These are phyloP conservation scores for Ferdinandea cuprea DNA, from an alignment of 2,888 invertebrate genomes.

Conservation along the genomic window DNA sequence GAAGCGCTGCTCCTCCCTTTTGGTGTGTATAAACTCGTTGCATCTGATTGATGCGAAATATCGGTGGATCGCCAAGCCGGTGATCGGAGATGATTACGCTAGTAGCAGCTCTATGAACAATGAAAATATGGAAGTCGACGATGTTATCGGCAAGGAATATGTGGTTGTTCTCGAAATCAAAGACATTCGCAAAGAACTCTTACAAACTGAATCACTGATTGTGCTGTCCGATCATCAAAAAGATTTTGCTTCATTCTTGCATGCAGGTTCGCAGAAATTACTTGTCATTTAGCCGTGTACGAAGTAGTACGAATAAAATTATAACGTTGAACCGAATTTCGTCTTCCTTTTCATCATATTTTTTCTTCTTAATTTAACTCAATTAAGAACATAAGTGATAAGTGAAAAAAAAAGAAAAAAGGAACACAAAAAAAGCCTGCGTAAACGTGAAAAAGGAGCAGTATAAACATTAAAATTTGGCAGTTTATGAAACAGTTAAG, in stretches of 20 bases:
- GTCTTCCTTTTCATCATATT: too few relatives aligned
- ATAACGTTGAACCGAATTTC: too few relatives aligned
- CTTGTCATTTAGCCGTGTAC: too few relatives aligned
- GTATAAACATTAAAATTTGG: too few relatives aligned
- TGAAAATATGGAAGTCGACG: constrained; percentile 55
- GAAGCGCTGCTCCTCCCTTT: constrained; percentile 90
- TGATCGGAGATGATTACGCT: constrained; percentile 81
- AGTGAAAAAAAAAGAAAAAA: too few relatives aligned
- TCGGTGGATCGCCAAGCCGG: constrained; percentile 92
- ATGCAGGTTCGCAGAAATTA: constrained; percentile 86
- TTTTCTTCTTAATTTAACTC: too few relatives aligned
- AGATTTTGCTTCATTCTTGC: constrained; percentile 83
- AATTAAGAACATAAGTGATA: too few relatives aligned
- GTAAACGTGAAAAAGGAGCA: too few relatives aligned
- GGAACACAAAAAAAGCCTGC: too few relatives aligned
- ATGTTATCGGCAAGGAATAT: constrained; percentile 80
- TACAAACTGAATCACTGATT: constrained; percentile 86
- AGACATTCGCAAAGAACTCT: constrained; percentile 88
- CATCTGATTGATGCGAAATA: constrained; percentile 89
- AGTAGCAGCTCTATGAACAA: constrained; percentile 62
- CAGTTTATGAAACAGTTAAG: too few relatives aligned
- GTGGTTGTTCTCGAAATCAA: constrained; percentile 86
- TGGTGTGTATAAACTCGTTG: constrained; percentile 91
- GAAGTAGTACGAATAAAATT: too few relatives aligned
- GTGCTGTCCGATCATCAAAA: constrained; percentile 85